Percentiles rank a stretch among this genome's conserved stretches.
These are phyloP conservation scores for Cenopis cana DNA, from an alignment of 2,888 invertebrate species.

Conservation along the genomic window DNA sequence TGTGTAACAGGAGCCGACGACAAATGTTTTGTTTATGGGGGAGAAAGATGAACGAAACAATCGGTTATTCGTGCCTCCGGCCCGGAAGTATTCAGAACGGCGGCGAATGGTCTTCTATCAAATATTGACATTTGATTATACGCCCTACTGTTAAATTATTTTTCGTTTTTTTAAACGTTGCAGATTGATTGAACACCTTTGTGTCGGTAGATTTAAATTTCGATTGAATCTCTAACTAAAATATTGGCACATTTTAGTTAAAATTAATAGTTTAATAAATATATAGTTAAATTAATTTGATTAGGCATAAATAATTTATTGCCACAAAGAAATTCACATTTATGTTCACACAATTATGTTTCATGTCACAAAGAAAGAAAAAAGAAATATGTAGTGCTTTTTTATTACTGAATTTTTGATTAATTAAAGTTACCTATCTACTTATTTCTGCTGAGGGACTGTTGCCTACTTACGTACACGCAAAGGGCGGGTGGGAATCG, in stretches of 20 bases:
- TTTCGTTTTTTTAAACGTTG: constrained; percentile 5
- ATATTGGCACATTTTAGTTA: not conserved
- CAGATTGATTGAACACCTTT: constrained; percentile 30
- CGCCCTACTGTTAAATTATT: constrained; percentile 27
- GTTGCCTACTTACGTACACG: not conserved
- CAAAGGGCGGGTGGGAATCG: not conserved
- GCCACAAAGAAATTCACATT: too few species aligned
- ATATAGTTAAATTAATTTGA: not conserved
- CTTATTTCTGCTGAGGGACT: not conserved
- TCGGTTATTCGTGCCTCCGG: constrained; percentile 14
- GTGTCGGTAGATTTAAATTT: not conserved
- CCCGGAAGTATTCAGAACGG: constrained; percentile 30
- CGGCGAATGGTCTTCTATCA: constrained; percentile 30
- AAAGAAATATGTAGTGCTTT: too few species aligned
- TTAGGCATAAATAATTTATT: not conserved
- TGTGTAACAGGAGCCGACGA: constrained; percentile 62
- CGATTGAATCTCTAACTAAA: not conserved
- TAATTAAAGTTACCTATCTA: not conserved
- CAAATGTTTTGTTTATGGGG: constrained; percentile 60
- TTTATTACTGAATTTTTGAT: too few species aligned
- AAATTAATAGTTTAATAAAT: too few species aligned
- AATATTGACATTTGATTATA: constrained; percentile 34
- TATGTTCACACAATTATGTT: too few species aligned
- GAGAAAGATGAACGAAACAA: constrained; percentile 55
- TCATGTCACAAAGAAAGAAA: not conserved